Conservation (phyloP, 2,797 vertebrate genomes). For the Bryconaethiops microstoma region DNA sequence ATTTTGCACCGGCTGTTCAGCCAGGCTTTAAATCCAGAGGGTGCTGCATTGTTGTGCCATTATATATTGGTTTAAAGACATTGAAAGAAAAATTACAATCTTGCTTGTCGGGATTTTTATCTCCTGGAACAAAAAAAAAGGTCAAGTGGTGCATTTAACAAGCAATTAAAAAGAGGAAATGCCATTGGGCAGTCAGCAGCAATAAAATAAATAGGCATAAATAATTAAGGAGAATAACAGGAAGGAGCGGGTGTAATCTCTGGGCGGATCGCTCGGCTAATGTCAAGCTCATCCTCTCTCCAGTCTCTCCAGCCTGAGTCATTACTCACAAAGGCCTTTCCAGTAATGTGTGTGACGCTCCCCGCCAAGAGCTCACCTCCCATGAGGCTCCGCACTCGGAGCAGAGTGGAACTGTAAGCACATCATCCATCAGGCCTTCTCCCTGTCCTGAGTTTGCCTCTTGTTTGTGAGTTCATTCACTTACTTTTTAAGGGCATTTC, state of each 20-base stretch:
- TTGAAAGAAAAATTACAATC: constrained; percentile 33
- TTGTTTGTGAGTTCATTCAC: not conserved
- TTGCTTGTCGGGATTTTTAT: constrained; percentile 35
- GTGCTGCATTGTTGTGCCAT: not conserved
- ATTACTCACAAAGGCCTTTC: constrained; percentile 54
- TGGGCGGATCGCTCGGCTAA: constrained; percentile 51
- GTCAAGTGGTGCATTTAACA: constrained; percentile 61
- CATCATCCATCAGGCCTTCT: constrained; percentile 30
- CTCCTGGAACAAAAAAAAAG: constrained; percentile 49
- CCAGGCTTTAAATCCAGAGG: constrained; percentile 8
- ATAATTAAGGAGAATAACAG: constrained; percentile 61
- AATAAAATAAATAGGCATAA: constrained; percentile 61
- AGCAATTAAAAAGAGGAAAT: constrained; percentile 56
- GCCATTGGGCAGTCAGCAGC: constrained; percentile 48
- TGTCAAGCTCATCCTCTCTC: constrained; percentile 53
- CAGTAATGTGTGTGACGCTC: constrained; percentile 53
- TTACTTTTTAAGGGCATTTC: not conserved
- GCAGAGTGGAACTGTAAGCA: constrained; percentile 45
- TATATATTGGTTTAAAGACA: constrained; percentile 8
- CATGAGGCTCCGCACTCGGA: constrained; percentile 39
- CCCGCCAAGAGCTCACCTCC: constrained; percentile 42
- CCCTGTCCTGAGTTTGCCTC: not conserved
- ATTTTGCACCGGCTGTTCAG: not conserved
- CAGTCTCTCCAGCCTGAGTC: constrained; percentile 43
- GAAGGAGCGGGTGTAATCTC: constrained; percentile 46